Conservation (phyloP, 1,140 invertebrate species). For the Drosophila lacertosa region DNA sequence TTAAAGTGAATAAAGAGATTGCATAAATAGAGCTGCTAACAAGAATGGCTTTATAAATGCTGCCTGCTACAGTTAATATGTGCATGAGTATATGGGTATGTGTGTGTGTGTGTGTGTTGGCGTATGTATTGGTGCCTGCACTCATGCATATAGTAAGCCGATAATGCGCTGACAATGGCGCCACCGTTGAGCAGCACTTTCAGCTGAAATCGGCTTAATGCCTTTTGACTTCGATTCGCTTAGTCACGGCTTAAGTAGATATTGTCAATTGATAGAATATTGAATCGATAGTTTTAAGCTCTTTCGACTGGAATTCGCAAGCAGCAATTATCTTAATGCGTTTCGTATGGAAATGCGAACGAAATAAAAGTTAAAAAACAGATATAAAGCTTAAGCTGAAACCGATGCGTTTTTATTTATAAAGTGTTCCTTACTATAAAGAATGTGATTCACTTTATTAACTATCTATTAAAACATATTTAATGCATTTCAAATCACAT, state of each 20-base stretch:
- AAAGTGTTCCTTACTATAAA: too few species aligned
- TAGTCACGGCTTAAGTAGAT: conserved; percentile 36
- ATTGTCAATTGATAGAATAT: conserved; percentile 36
- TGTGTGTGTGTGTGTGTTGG: conserved; percentile 1
- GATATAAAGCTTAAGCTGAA: background rate
- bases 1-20: too few species aligned
- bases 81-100: conserved; percentile 4
- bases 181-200: conserved; percentile 38
- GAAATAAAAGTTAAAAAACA: background rate
- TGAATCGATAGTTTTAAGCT: conserved; percentile 42
- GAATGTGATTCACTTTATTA: too few species aligned
- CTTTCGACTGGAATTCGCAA: background rate
- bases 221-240: conserved; percentile 42
- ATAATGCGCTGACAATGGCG: conserved; percentile 46
- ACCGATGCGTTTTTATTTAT: too few species aligned
- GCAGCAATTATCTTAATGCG: background rate
- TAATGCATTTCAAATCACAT: background rate
- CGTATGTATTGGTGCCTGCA: conserved; percentile 2
- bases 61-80: background rate
- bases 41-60: too few species aligned
- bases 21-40: too few species aligned
- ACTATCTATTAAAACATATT: too few species aligned
- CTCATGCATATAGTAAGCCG: conserved; percentile 44
- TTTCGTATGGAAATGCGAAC: background rate
- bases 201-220: conserved; percentile 42